Conservation (phyloP, 1,140 invertebrate genomes). For the Cydia pomonella region DNA sequence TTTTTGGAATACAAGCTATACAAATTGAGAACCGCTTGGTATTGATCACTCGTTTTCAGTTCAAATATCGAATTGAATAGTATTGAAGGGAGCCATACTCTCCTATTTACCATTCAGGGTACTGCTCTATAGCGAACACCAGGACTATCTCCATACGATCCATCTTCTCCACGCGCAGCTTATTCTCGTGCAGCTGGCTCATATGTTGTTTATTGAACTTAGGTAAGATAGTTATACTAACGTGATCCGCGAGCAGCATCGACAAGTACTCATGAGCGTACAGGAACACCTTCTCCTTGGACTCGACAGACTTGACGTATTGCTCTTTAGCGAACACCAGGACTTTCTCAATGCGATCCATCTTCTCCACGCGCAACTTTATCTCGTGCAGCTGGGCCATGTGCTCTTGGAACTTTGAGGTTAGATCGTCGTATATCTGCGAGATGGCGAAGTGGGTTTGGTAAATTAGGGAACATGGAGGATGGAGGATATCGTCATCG, state of each 20-base stretch:
- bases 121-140: constrained; percentile 51
- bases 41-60: no score
- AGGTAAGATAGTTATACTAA: constrained; percentile 45
- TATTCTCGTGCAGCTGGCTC: constrained; percentile 40
- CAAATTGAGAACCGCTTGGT: no score
- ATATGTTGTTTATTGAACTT: constrained; percentile 34
- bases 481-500: no score
- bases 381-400: constrained; percentile 43
- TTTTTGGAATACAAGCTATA: no score
- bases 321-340: constrained; percentile 51
- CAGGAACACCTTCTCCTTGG: constrained; percentile 49
- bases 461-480: background rate
- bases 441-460: background rate
- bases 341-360: constrained; percentile 55
- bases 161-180: constrained; percentile 41
- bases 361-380: constrained; percentile 39
- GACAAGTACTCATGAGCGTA: constrained; percentile 53
- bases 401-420: constrained; percentile 38
- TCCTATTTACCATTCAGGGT: no score
- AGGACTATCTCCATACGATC: constrained; percentile 56
- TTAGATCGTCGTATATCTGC: constrained; percentile 47
- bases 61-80: no score
- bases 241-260: constrained; percentile 45
- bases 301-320: constrained; percentile 49
- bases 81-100: no score